These are phyloP conservation scores for Akabosia matsudoensis DNA, from an alignment of 1,140 invertebrate genomes.

Conservation along the genomic window DNA sequence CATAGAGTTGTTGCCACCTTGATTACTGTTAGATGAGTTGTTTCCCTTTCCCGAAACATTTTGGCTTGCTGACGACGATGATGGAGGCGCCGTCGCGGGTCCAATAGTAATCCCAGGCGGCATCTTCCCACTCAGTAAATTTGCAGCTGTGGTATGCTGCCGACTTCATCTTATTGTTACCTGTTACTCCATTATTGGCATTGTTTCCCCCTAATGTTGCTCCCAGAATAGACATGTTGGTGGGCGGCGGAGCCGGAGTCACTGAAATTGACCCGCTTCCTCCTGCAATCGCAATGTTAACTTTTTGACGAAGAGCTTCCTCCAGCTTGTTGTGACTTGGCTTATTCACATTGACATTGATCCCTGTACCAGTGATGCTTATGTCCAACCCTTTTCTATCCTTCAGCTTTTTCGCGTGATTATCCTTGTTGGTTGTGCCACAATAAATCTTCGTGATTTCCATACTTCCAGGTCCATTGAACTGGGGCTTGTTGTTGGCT, in stretches of 20 bases:
- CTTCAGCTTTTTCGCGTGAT: constrained; percentile 41
- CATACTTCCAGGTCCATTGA: constrained; percentile 46
- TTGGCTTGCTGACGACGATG: not conserved
- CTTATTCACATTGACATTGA: constrained; percentile 26
- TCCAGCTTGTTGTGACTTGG: constrained; percentile 10
- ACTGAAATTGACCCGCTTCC: not conserved
- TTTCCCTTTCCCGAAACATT: not conserved
- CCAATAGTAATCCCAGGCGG: constrained; percentile 38
- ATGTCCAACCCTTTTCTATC: constrained; percentile 44
- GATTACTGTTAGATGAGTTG: not conserved
- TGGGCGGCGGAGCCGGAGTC: not conserved
- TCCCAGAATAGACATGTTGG: not conserved
- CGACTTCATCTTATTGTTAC: constrained; percentile 12
- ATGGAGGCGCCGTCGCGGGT: constrained; percentile 19
- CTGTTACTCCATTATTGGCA: not conserved
- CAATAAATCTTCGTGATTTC: constrained; percentile 47
- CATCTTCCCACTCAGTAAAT: constrained; percentile 35
- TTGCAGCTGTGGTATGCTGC: not conserved
- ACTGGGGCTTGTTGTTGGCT: constrained; percentile 34
- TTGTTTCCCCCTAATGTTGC: constrained; percentile 3
- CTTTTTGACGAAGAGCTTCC: constrained; percentile 29
- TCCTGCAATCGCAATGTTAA: constrained; percentile 14
- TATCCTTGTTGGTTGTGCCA: constrained; percentile 25
- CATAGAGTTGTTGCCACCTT: not conserved
- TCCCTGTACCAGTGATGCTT: constrained; percentile 34